Base-by-base conservation (phyloP, 64 coral and sea anemone genomes). In the Platygyra sinensis region DNA sequence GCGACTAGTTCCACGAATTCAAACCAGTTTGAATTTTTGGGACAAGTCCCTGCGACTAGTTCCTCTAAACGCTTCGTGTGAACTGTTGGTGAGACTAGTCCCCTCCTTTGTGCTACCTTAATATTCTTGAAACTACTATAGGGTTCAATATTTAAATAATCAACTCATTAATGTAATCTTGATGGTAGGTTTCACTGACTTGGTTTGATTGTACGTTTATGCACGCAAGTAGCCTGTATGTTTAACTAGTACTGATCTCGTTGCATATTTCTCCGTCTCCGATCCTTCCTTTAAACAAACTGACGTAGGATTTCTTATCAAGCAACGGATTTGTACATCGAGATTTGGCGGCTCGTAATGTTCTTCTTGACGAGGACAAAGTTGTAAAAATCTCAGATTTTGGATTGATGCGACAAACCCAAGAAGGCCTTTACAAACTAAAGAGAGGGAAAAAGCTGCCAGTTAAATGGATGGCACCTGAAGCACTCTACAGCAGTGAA, bases 331-430 rank as follows among this genome's bases (percentile, higher is more conserved):
- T 72, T 74, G 78, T 90, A 0, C 89, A 90, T 72, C 89, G 89
- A 17, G 89, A 90, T 50, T 90, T 90, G 33, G 89, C 89, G 20
- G 88, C 88, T 28, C 88, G 88, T 2, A 90, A 90, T 65, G 57
- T 72, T 30, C 60, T 86, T 42, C 61, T 90, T 82, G 89, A 64
- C n/a, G 62, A 90, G 16, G 54, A 72, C 78, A 90, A 80, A 49
- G 50, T 73, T 7, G 89, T 90, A 28, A 90, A 90, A 54, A 79
- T 90, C 71, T 77, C 89, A 10, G 89, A 90, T 67, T 90, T 90
- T 73, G 89, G 89, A 30, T 22, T 90, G 65, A 90, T 42, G 62
- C 77, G 89, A 3, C 65, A 52, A 31, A 52, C 62, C 60, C 51
- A 72, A 13, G 77, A 82, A 59, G 42, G 72, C 22, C 46, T 80